These are phyloP conservation scores for Phacellophora camtschatica DNA, from an alignment of 30 jellyfish, hydroid and myxozoan genomes.

Conservation along the genomic window DNA sequence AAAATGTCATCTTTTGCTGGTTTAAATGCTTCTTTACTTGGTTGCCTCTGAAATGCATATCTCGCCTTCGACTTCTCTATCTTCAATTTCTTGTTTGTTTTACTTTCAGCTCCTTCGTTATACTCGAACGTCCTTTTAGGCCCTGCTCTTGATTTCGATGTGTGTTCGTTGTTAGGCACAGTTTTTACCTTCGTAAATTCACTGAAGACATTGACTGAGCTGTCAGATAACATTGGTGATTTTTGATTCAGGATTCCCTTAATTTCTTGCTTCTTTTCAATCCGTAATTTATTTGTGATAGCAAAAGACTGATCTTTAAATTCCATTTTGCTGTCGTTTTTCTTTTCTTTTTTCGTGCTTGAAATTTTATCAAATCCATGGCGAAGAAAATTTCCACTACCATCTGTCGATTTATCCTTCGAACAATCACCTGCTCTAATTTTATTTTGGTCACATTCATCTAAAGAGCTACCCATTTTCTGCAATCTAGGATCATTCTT, in stretches of 20 bases:
- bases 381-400: no score
- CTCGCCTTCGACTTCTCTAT: constrained; percentile 7
- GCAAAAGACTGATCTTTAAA: background rate
- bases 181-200: constrained; percentile 38
- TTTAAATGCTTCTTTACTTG: constrained; percentile 24
- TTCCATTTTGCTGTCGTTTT: background rate
- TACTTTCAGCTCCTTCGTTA: background rate
- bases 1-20: constrained; percentile 42
- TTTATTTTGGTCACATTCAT: no score
- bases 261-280: background rate
- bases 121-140: background rate
- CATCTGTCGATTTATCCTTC: no score
- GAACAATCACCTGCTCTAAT: no score
- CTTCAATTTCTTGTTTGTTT: background rate
- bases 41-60: constrained; percentile 6
- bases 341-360: no score
- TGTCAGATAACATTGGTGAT: background rate
- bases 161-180: background rate
- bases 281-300: background rate
- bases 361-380: no score
- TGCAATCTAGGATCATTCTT: no score
- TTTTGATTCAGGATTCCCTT: background rate
- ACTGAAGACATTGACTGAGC: background rate
- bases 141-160: background rate
- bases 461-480: no score